Base-by-base conservation (phyloP, 2,888 invertebrate genomes). In the Notocelia uddmanniana region DNA sequence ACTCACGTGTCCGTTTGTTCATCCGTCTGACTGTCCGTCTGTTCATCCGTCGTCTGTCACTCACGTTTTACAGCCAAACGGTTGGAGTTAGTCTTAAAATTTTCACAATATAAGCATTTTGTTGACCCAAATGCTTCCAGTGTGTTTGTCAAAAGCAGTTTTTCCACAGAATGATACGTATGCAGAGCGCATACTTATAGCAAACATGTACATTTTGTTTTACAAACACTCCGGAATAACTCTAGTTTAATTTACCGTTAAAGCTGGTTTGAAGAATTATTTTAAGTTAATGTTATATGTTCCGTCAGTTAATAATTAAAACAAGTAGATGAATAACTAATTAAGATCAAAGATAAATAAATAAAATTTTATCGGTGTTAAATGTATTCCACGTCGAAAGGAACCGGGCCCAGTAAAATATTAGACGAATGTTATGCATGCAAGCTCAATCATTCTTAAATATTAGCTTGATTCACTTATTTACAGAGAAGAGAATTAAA, bases 231-330 rank as follows among this genome's bases (percentile, higher is more conserved):
- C 37, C 13, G 37, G 37, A 37, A 68, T 21, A 5, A 37, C 50
- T 59, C 23, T n/a, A n/a, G 41, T 60, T 68, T 26, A 60, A 60
- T 60, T 54, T 41, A 57, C 68, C 41, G 68, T 60, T 59, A 68
- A 60, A 68, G 23, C 68, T 13, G 37, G 52, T 41, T 45, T 8
- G 45, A n/a, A 45, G 8, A 45, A 45, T 6, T 45, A 45, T n/a
- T 8, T n/a, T n/a, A n/a, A 45, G n/a, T n/a, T 41, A 48, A 68
- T 34, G 34, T 31, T 54, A 26, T 19, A 13, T 21, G 34, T 58
- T 31, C 45, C 3, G 67, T 45, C 54, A 66, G 54, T 50, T 34
- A 34, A 45, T 15, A 67, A 67, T 48, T 41, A 1, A 41, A 41
- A 41, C 37, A 18, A 48, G 48, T 48, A 10, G 34, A 26, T 58